Evolutionary conservation across 2,888 invertebrate genomes (phyloP), one percentile per base, ranked within the genome.

Genomic region (Eristalis pertinax): DNA sequence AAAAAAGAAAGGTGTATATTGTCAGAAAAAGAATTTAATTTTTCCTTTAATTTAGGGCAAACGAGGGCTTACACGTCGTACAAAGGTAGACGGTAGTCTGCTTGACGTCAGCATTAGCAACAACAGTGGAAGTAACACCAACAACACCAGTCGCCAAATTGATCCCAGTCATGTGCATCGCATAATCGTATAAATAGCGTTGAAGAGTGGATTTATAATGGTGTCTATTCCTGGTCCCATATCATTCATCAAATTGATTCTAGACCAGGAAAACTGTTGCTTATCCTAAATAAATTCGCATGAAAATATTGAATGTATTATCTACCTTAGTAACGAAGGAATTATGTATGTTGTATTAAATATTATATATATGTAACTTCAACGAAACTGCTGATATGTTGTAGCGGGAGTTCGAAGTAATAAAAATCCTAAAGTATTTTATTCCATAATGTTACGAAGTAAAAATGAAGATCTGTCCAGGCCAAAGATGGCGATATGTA

Each of bases 91-190:
- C 50, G 89, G 90, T 10, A 90, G 92, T 70, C 75, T 91, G 76
- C 62, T 91, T 63, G 90, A 91, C 87, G 65, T 89, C 38, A 83
- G 79, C 64, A 89, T 81, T 43, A 86, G 82, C 65, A 85, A 73
- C 19, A 90, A 77, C 78, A 80, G 77, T 35, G 88, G 74, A 62
- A 89, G 50, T 72, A 86, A 88, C 76, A 88, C 62, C 50, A 89
- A 88, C 63, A 89, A 78, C 76, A 90, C 90, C 72, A 89, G 88
- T 75, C 91, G 90, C 72, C 72, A 91, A 90, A 83, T 91, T 29
- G 92, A 92, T 89, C 91, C 91, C 89, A 92, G 91, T 91, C 92
- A 92, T 90, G 91, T 92, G n/a, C 91, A 92, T 90, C 92, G 92
- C 79, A 91, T 92, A 87, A 90, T 92, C 79, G 91, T 92, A 79